Evolutionary conservation across 1,140 invertebrate genomes (phyloP).

Genomic region (Drosophila kohkoa): DNA sequence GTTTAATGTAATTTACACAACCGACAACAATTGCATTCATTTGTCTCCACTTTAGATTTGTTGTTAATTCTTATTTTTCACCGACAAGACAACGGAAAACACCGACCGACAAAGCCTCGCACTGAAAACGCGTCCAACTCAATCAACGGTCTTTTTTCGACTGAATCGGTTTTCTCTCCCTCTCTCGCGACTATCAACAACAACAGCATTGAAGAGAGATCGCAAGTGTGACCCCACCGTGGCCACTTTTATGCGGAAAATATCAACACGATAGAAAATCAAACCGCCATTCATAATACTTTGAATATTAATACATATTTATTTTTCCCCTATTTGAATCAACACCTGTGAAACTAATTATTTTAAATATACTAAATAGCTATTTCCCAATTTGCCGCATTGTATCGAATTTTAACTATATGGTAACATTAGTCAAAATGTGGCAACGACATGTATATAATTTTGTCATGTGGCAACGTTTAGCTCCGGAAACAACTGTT

Average conservation of each 20-base stretch:
- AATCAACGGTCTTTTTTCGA: conserved; percentile 55
- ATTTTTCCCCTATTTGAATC: not conserved
- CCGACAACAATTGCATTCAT: conserved; percentile 41
- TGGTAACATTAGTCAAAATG: not conserved
- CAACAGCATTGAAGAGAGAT: conserved; percentile 8
- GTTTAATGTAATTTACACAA: conserved; percentile 37
- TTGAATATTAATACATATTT: not conserved
- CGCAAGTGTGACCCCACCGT: conserved; percentile 19
- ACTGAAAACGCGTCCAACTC: conserved; percentile 55
- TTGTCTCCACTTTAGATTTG: conserved; percentile 38
- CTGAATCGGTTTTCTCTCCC: conserved; percentile 34
- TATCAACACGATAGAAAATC: not conserved
- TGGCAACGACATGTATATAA: conserved; percentile 14
- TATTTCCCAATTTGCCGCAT: not conserved
- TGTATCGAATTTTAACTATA: not conserved
- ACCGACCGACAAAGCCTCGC: conserved; percentile 58
- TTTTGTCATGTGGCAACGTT: not conserved
- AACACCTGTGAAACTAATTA: not conserved
- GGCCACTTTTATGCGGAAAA: not conserved
- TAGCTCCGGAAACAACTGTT: not conserved
- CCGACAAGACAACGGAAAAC: conserved; percentile 57
- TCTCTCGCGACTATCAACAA: conserved; percentile 43
- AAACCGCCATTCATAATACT: not conserved
- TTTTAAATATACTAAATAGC: conserved; percentile 17
- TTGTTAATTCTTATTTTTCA: conserved; percentile 45